Base-by-base conservation (phyloP, 2,113 vertebrate genomes). In the Ibidorhyncha struthersii region DNA sequence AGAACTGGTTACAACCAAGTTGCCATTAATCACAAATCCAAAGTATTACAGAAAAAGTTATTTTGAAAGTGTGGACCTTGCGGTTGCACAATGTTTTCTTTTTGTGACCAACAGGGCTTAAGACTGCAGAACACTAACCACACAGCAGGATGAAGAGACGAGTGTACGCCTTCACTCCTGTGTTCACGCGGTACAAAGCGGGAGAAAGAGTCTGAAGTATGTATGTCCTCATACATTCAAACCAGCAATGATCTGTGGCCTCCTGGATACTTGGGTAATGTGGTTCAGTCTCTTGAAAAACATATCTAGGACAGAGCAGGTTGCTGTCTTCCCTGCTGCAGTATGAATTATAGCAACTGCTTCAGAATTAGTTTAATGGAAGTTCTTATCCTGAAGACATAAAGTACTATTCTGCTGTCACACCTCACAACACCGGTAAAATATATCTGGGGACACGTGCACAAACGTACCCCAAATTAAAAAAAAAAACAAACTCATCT, bases 381-480 rank as follows among this genome's bases (percentile, higher is more conserved):
- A 84, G 82, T 88, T 97, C 89, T 93, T 97, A 87, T 94, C 84
- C 96, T 89, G 61, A 96, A 96, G 95, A 95, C 69, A 94, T 92
- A 61, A 95, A 95, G 93, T 58, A 81, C 69, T 90, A 74, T 74
- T 92, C 76, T 66, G 69, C 67, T 86, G 95, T 97, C 96, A 96
- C 66, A 97, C 69, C 70, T 94, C 76, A 89, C 52, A 87, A 52
- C 70, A 70, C 62, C 66, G 72, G 89, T 73, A 87, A 83, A 90
- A 96, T 96, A 82, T 86, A 91, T 6, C 49, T 47, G 47, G 82
- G 82, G 58, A 93, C 52, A 86, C 52, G 62, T 52, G 36, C 62
- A 59, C 8, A 63, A 95, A 91, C 79, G 20, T 86, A 83, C 69
- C 53, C 63, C 92, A 82, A 87, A 96, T 82, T 72, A 55, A 78